Evolutionary conservation across 2,888 invertebrate species (phyloP).

Genomic region (Bellardia bayeri): DNA sequence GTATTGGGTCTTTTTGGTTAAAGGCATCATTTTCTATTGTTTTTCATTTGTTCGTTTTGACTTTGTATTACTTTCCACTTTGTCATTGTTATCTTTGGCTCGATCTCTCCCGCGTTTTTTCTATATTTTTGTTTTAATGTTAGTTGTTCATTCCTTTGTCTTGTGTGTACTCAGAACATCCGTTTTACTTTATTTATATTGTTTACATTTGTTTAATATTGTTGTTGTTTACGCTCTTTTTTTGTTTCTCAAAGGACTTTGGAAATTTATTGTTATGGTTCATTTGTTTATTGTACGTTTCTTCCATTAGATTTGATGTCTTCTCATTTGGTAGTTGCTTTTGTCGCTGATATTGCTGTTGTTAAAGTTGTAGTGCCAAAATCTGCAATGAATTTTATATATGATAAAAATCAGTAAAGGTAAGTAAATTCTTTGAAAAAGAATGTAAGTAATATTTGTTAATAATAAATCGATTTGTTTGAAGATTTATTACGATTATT

Average conservation of each 20-base stretch:
- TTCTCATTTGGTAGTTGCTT: background rate
- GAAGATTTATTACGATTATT: constrained; percentile 58
- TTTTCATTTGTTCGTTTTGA: constrained; percentile 6
- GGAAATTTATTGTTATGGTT: constrained; percentile 69
- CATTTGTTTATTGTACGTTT: constrained; percentile 68
- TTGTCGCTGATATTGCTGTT: background rate
- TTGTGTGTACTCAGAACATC: constrained; percentile 28
- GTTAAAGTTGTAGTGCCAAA: constrained; percentile 25
- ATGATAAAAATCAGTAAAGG: constrained; percentile 52
- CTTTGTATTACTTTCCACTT: constrained; percentile 43
- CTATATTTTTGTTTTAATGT: background rate
- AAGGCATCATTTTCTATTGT: constrained; percentile 9
- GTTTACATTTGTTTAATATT: constrained; percentile 55
- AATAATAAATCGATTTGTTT: constrained; percentile 59
- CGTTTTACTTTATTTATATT: constrained; percentile 57
- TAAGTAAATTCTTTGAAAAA: constrained; percentile 6
- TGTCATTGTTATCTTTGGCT: constrained; percentile 44
- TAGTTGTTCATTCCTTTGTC: constrained; percentile 10
- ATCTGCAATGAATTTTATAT: constrained; percentile 65
- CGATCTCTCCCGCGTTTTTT: background rate
- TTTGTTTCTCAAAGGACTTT: constrained; percentile 66
- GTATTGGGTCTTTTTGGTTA: constrained; percentile 10
- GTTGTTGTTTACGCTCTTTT: constrained; percentile 37
- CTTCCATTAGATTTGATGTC: constrained; percentile 59
- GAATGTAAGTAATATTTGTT: constrained; percentile 39